Evolutionary conservation across 2,797 vertebrate genomes (phyloP).

Genomic region (Melanotaenia parkinsoni): DNA sequence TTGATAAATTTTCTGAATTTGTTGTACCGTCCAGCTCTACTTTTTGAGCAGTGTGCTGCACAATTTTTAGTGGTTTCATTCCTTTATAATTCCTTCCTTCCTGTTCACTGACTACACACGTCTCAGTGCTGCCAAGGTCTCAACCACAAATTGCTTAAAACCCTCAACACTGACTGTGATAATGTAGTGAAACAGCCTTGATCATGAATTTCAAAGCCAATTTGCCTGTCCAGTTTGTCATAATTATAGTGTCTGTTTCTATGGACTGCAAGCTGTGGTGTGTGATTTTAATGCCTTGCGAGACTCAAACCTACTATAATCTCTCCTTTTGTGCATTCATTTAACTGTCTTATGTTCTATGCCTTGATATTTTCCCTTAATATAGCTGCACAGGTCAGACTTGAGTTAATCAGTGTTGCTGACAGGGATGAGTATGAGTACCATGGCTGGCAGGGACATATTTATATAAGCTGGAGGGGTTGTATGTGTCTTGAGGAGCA

Average conservation of each 20-base stretch:
- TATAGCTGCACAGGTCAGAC: constrained; percentile 8
- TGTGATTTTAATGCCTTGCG: constrained; percentile 4
- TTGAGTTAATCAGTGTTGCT: constrained; percentile 39
- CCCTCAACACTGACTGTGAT: constrained; percentile 11
- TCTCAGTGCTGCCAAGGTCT: constrained; percentile 16
- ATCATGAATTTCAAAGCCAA: constrained; percentile 32
- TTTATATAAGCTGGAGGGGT: constrained; percentile 36
- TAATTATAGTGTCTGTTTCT: constrained; percentile 30
- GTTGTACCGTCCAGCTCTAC: not conserved
- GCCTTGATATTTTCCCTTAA: constrained; percentile 12
- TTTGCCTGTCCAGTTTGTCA: constrained; percentile 28
- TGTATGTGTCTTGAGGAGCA: constrained; percentile 36
- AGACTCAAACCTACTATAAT: not conserved
- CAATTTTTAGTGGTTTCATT: constrained; percentile 29
- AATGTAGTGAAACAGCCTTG: constrained; percentile 40
- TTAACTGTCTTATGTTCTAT: not conserved
- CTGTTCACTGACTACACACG: constrained; percentile 20
- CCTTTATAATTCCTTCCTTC: constrained; percentile 40
- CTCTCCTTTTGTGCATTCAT: constrained; percentile 9
- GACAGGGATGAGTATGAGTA: constrained; percentile 33
- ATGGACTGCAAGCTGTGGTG: constrained; percentile 8
- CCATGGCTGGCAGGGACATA: constrained; percentile 42
- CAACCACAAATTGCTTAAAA: constrained; percentile 33
- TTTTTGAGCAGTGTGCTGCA: constrained; percentile 1
- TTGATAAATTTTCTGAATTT: constrained; percentile 2